These are phyloP conservation scores for Therioaphis trifolii DNA, from an alignment of 2,888 invertebrate species.

Conservation along the genomic window DNA sequence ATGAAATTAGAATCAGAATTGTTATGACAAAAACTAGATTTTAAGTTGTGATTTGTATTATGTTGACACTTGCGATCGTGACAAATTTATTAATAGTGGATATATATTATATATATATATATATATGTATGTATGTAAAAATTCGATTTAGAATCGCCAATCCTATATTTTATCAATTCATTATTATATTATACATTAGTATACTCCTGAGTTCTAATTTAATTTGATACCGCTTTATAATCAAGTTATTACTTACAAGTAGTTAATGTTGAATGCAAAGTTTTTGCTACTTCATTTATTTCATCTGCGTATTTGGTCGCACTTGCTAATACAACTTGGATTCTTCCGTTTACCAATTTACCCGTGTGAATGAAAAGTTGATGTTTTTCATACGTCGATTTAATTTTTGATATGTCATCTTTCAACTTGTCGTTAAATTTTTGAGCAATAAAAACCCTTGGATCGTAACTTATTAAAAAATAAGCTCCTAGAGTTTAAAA, in stretches of 20 bases:
- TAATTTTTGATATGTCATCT: background rate
- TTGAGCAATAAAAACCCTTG: background rate
- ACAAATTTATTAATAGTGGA: too few species aligned
- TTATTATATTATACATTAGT: background rate
- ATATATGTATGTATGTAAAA: too few species aligned
- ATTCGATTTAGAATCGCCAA: too few species aligned
- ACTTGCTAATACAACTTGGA: constrained; percentile 21
- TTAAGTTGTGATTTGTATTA: too few species aligned
- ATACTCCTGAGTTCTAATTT: too few species aligned
- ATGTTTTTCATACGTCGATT: background rate
- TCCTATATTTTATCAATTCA: background rate
- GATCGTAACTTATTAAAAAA: constrained; percentile 20
- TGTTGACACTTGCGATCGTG: too few species aligned
- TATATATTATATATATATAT: too few species aligned
- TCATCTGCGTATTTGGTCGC: constrained; percentile 33
- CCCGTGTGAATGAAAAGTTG: background rate
- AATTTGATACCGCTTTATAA: too few species aligned
- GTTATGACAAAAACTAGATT: too few species aligned
- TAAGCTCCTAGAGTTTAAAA: constrained; percentile 46
- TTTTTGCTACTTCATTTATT: constrained; percentile 36
- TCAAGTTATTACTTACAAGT: constrained; percentile 14
- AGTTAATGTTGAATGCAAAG: background rate
- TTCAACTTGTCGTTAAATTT: background rate
- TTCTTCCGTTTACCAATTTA: constrained; percentile 36
- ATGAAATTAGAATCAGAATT: background rate